Evolutionary conservation across 2,797 vertebrate species (phyloP).

Genomic region (Anas flavirostris): DNA sequence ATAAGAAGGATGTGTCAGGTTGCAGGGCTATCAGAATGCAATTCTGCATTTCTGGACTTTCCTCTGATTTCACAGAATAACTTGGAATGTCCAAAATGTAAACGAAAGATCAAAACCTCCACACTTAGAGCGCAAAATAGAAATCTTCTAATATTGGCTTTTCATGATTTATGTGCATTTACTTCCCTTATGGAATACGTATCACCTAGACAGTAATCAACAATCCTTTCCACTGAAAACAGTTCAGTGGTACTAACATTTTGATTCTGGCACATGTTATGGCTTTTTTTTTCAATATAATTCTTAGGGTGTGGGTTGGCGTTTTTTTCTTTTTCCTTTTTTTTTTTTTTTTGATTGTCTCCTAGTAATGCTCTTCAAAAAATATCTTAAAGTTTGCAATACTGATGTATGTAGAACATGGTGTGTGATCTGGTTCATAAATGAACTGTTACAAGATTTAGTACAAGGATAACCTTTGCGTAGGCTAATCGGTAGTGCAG

Average conservation of each 20-base stretch:
- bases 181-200: slow-evolving; percentile 8
- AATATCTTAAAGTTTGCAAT: slow-evolving; percentile 53
- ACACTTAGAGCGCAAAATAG: slow-evolving; percentile 54
- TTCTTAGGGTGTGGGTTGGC: neutral
- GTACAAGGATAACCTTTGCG: neutral
- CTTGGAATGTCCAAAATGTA: slow-evolving; percentile 39
- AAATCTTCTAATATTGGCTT: slow-evolving; percentile 25
- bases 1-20: neutral
- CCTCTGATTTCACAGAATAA: slow-evolving; percentile 44
- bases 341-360: neutral
- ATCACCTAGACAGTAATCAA: slow-evolving; percentile 41
- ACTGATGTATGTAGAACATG: neutral
- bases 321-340: neutral
- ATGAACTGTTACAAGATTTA: neutral
- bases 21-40: slow-evolving; percentile 12
- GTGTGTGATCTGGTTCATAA: slow-evolving; percentile 37
- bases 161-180: slow-evolving; percentile 47
- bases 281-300: neutral
- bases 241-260: slow-evolving; percentile 26
- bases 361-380: slow-evolving; percentile 45
- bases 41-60: slow-evolving; percentile 26
- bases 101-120: slow-evolving; percentile 65
- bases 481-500: neutral
- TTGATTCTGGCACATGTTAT: slow-evolving; percentile 13
- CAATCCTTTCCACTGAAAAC: slow-evolving; percentile 31